Base-by-base conservation (phyloP, 1,140 invertebrate species). In the Microplitis demolitor region DNA sequence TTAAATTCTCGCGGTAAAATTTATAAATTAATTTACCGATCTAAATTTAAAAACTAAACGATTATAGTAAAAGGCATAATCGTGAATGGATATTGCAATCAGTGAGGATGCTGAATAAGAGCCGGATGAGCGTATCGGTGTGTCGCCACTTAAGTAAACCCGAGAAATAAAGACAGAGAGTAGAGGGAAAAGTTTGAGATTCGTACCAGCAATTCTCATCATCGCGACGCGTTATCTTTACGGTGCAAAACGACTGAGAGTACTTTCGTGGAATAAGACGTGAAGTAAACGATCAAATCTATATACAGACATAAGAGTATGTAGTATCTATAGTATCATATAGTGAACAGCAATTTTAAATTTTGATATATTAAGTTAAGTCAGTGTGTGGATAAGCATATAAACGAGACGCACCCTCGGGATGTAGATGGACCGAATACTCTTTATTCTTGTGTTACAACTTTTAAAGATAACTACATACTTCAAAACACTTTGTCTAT, bases 371-470 rank as follows among this genome's bases (percentile, higher is more conserved):
- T 45, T 45, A 11, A 45, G 39, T 45, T 45, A 45, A 45, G 39
- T 58, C 4, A 33, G 56, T 31, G 24, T 50, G 45, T 69, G 34
- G 58, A 61, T 9, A 61, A 70, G 50, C 33, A 64, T 66, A 66
- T 11, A 72, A 60, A 66, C 70, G 70, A 66, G 60, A 70, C 58
- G 60, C 69, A 63, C 66, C 45, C 69, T 51, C 33, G 45, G 69
- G 61, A 71, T 71, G 61, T 71, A 64, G 60, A 61, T 71, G 69
- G 60, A 64, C 60, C 31, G 33, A 31, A 39, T 64, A 33, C 56
- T 58, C 56, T 58, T 58, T 6, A 45, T 45, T 58, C 56, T 58
- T 31, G 16, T 58, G 56, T 31, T 58, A 58, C 56, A 58, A 31
- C 16, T 31, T 58, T 9, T 4, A 45, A 45, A 45, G 39, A 45